Conservation (phyloP, 1,140 invertebrate genomes). For the Wiebesia pumilae region DNA sequence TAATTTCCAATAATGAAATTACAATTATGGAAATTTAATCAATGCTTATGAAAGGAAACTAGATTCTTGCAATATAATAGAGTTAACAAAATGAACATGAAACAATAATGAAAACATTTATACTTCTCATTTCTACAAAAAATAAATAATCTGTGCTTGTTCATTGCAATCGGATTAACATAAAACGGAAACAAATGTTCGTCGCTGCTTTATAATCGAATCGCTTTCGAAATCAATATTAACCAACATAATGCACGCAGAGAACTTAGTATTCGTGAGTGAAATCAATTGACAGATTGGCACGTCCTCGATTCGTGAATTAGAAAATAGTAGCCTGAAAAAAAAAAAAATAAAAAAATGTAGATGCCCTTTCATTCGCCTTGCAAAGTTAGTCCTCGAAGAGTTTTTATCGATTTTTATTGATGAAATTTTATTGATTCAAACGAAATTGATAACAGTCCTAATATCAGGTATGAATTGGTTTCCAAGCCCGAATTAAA, state of each 20-base stretch:
- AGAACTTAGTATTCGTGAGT: not conserved
- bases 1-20: not conserved
- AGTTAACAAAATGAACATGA: not conserved
- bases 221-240: constrained; percentile 11
- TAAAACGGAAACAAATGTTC: not conserved
- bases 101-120: not conserved
- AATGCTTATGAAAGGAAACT: not conserved
- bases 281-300: not conserved
- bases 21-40: not conserved
- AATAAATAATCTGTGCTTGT: not conserved
- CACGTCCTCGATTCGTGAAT: constrained; percentile 3
- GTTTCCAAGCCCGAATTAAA: no score
- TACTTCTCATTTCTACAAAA: not conserved
- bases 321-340: not conserved
- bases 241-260: not conserved
- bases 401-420: not conserved
- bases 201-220: not conserved
- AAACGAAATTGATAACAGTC: not conserved
- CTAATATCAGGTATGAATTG: no score
- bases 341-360: not conserved
- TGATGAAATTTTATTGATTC: not conserved
- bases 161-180: not conserved
- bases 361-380: not conserved
- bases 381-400: not conserved
- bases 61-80: not conserved